Conservation (phyloP, 2,888 invertebrate species). For the Rhorus exstirpatorius region DNA sequence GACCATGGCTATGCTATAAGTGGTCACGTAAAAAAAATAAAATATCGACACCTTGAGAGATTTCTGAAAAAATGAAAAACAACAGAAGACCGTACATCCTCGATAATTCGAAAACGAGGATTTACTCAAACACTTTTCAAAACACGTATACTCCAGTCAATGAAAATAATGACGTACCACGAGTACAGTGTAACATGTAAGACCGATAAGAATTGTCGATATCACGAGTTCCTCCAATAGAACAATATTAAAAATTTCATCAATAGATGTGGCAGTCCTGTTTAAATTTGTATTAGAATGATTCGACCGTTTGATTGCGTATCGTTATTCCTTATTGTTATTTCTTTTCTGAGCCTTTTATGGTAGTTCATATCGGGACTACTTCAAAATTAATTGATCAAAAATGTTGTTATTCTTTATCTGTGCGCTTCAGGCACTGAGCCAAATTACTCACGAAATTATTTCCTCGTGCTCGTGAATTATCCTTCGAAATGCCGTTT, state of each 20-base stretch:
- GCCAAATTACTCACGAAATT: constrained; percentile 51
- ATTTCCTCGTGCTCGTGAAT: constrained; percentile 38
- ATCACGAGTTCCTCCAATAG: constrained; percentile 63
- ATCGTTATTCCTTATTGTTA: no score
- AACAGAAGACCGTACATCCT: no score
- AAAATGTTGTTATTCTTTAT: no score
- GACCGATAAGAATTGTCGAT: constrained; percentile 61
- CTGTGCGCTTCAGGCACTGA: no score
- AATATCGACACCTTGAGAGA: constrained; percentile 19
- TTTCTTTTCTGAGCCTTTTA: background rate
- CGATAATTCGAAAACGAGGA: background rate
- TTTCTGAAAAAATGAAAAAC: background rate
- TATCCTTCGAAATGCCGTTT: constrained; percentile 24
- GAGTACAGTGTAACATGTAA: constrained; percentile 53
- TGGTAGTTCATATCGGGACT: no score
- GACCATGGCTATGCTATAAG: constrained; percentile 57
- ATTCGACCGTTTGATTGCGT: no score
- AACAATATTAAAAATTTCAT: constrained; percentile 60
- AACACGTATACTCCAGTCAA: background rate
- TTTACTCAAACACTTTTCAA: background rate
- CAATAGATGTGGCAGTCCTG: constrained; percentile 55
- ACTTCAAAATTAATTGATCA: no score
- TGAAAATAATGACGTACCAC: constrained; percentile 53
- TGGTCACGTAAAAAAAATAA: constrained; percentile 22
- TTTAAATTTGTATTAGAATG: no score